phyloP scores from a whole-genome alignment of 2,113 vertebrate genomes.

The Asarcornis scutulata region DNA sequence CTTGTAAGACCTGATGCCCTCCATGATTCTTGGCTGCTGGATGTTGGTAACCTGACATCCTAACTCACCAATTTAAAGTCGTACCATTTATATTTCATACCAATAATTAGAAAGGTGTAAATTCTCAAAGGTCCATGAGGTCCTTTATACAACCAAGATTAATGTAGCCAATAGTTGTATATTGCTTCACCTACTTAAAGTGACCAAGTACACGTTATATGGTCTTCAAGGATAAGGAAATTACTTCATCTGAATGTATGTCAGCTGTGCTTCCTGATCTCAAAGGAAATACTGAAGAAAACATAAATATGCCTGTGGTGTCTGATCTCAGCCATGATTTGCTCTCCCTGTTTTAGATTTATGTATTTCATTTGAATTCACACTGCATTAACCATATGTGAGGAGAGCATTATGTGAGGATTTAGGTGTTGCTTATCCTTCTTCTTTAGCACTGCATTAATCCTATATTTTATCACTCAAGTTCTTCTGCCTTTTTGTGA shows the following conservation, averaged over 20 bases:
- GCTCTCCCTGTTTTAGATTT: slow-evolving; percentile 1
- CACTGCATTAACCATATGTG: slow-evolving; percentile 27
- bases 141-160: neutral
- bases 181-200: neutral
- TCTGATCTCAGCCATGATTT: neutral
- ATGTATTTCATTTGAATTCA: slow-evolving; percentile 29
- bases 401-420: slow-evolving; percentile 14
- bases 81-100: neutral
- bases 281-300: slow-evolving; percentile 23
- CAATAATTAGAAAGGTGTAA: neutral
- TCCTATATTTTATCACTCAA: neutral
- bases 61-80: neutral
- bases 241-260: neutral
- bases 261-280: neutral
- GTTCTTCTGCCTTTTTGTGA: neutral
- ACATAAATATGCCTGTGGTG: neutral
- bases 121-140: neutral
- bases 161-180: neutral
- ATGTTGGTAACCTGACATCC: neutral
- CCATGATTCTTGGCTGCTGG: neutral
- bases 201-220: neutral
- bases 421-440: neutral
- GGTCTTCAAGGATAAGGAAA: neutral
- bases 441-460: neutral
- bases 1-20: neutral